These are phyloP conservation scores for Limonius californicus DNA, from an alignment of 1,140 invertebrate genomes.

Conservation along the genomic window DNA sequence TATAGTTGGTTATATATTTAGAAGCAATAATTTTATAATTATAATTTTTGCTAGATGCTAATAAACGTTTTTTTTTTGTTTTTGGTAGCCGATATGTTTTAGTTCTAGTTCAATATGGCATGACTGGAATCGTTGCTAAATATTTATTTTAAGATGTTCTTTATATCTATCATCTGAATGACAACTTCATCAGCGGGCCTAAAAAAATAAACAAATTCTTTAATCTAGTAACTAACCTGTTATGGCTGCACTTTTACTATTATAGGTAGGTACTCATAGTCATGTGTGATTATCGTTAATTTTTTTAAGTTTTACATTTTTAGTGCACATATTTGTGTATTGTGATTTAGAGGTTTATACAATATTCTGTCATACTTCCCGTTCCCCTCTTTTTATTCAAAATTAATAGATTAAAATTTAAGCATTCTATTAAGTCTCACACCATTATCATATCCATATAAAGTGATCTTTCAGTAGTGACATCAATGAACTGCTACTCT, in stretches of 20 bases:
- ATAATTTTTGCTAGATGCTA: background rate
- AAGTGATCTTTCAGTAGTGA: no score
- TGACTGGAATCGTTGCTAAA: background rate
- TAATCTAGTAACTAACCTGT: background rate
- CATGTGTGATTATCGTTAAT: no score
- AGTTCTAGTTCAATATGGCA: background rate
- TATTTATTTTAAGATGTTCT: background rate
- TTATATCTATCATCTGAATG: background rate
- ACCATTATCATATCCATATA: no score
- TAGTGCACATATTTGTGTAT: no score
- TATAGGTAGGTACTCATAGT: background rate
- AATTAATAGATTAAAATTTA: no score
- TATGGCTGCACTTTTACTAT: background rate
- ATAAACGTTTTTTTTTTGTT: background rate
- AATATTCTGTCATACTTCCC: no score
- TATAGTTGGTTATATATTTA: background rate
- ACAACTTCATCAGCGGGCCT: no score
- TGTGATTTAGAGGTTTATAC: no score
- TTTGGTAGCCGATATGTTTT: background rate
- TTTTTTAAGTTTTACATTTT: no score
- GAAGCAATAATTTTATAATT: background rate
- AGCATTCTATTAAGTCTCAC: no score
- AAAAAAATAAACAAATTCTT: background rate
- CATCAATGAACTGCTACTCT: no score
- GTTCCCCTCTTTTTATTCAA: no score